These are phyloP conservation scores for Drymodes brunneopygia DNA, from an alignment of 2,113 vertebrate species.

Conservation along the genomic window DNA sequence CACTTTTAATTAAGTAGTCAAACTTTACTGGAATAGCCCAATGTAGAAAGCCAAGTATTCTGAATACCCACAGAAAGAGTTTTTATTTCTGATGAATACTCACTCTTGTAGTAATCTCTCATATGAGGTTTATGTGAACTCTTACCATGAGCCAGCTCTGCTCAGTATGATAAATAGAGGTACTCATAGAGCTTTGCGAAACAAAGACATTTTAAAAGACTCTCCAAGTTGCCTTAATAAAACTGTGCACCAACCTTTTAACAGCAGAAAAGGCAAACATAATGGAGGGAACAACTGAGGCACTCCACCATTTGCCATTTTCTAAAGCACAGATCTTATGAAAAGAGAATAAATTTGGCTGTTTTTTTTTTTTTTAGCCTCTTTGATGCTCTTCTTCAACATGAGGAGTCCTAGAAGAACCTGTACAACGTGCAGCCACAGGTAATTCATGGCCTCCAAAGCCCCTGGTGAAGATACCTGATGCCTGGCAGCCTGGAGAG, in stretches of 20 bases:
- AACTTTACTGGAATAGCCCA: conserved; percentile 43
- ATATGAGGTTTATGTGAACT: not conserved
- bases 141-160: not conserved
- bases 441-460: not conserved
- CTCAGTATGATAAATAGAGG: not conserved
- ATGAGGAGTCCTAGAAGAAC: not conserved
- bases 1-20: conserved; percentile 55
- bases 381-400: not conserved
- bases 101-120: not conserved
- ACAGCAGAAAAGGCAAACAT: not conserved
- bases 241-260: not conserved
- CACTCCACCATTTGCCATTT: not conserved
- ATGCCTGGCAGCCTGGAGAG: not conserved
- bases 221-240: not conserved
- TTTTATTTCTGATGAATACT: not conserved
- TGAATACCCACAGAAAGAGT: not conserved
- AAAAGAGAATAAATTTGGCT: not conserved
- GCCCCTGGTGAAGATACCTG: not conserved
- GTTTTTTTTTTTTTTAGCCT: not conserved
- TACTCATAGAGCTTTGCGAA: not conserved
- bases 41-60: not conserved
- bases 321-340: not conserved
- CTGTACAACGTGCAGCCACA: rapidly evolving
- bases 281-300: not conserved
- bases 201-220: not conserved